Evolutionary conservation across 2,113 vertebrate species (phyloP).

Genomic region (Nyctereutes procyonoides): DNA sequence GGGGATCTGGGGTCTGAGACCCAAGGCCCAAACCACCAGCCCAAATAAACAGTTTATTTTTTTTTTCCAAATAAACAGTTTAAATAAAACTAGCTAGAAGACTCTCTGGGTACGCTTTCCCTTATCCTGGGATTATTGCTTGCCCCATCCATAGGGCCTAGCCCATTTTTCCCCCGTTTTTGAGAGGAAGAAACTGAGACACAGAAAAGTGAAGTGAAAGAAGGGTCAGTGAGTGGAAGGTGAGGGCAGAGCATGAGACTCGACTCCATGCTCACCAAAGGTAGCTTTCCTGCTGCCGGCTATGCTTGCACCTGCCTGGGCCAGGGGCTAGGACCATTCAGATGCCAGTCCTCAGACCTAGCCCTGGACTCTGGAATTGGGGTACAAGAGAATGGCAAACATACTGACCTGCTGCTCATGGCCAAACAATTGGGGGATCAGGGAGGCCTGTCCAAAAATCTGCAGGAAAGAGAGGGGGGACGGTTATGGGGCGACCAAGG

Average conservation of each 20-base stretch:
- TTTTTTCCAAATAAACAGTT: neutral
- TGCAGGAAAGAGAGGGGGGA: slow-evolving; percentile 88
- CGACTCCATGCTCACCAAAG: neutral
- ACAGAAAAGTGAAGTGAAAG: neutral
- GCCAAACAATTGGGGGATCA: slow-evolving; percentile 90
- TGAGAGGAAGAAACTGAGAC: slow-evolving; percentile 33
- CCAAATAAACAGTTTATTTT: neutral
- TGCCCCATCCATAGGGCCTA: neutral
- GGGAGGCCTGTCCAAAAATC: slow-evolving; percentile 90
- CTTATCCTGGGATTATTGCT: neutral
- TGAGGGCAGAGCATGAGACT: neutral
- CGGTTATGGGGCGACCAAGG: slow-evolving; percentile 80
- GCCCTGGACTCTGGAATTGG: neutral
- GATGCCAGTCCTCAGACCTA: neutral
- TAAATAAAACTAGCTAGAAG: neutral
- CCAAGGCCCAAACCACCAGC: neutral
- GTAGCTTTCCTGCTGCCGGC: neutral
- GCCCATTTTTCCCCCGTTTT: neutral
- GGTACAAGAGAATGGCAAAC: slow-evolving; percentile 63
- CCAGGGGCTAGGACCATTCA: neutral
- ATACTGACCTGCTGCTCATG: slow-evolving; percentile 90
- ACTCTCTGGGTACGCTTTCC: neutral
- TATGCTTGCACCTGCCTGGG: neutral
- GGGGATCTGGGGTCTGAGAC: neutral
- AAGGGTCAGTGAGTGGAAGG: neutral